phyloP scores from a whole-genome alignment of 1,140 invertebrate genomes.

The Drosophila lini region DNA sequence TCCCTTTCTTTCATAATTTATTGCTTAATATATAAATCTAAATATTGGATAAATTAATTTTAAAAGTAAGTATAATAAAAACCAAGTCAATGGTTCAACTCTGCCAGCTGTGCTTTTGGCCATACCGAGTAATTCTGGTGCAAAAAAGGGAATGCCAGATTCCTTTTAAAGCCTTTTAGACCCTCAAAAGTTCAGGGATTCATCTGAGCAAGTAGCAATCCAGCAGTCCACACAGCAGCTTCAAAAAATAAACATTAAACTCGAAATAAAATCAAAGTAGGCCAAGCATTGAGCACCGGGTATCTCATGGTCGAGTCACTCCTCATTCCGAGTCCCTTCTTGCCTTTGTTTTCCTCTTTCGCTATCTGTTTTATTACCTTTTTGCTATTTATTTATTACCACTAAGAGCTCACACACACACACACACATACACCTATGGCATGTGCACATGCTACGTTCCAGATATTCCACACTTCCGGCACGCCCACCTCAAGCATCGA shows the following conservation, averaged over 20 bases:
- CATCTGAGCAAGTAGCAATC: background rate
- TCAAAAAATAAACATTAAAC: too few species aligned
- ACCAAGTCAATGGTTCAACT: background rate
- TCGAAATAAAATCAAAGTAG: background rate
- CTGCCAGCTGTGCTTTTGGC: background rate
- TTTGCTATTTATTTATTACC: constrained; percentile 65
- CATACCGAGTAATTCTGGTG: background rate
- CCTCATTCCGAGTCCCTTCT: background rate
- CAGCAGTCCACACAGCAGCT: background rate
- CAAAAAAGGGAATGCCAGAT: background rate
- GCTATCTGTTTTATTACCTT: constrained; percentile 61
- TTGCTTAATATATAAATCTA: too few species aligned
- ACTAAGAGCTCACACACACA: constrained; percentile 31
- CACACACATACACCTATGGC: background rate
- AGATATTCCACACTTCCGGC: constrained; percentile 37
- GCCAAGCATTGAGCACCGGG: background rate
- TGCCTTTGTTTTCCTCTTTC: constrained; percentile 11
- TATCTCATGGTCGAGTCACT: background rate
- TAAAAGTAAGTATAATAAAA: too few species aligned
- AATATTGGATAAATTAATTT: too few species aligned
- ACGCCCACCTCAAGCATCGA: constrained; percentile 18
- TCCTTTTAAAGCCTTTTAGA: background rate
- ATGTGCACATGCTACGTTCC: background rate
- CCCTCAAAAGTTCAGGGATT: background rate
- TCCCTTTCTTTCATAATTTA: too few species aligned